Evolutionary conservation across 2,113 vertebrate species (phyloP).

Genomic region (Nothoprocta perdicaria): DNA sequence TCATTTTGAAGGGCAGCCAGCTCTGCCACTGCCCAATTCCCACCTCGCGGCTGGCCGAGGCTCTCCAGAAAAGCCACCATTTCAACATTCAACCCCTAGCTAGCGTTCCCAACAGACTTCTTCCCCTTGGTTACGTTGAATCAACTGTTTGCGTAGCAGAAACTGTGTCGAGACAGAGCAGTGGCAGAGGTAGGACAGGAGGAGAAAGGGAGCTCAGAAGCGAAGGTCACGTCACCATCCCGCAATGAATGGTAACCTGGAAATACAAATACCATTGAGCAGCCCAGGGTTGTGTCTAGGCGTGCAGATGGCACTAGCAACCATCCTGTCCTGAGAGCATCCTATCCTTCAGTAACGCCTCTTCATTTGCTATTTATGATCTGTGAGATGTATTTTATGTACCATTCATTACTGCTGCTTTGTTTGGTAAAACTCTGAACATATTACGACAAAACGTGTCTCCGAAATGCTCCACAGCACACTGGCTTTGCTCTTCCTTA

Average conservation of each 20-base stretch:
- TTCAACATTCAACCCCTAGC: not conserved
- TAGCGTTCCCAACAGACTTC: not conserved
- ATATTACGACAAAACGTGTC: conserved; percentile 5
- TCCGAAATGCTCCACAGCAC: not conserved
- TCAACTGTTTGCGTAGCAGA: not conserved
- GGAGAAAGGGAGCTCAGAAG: fast-evolving
- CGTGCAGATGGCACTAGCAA: not conserved
- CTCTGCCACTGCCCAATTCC: not conserved
- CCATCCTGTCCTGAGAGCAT: not conserved
- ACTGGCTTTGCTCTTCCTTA: conserved; percentile 42
- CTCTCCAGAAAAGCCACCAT: not conserved
- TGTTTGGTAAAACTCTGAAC: conserved; percentile 26
- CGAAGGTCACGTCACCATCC: not conserved
- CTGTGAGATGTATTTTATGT: not conserved
- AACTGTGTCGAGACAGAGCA: not conserved
- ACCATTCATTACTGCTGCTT: not conserved
- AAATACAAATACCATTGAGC: not conserved
- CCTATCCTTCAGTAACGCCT: not conserved
- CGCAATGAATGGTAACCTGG: not conserved
- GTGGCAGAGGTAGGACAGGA: not conserved
- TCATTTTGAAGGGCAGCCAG: not conserved
- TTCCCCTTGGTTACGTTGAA: not conserved
- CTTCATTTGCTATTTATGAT: not conserved
- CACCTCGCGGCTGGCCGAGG: not conserved
- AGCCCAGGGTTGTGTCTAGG: not conserved